Evolutionary conservation across 2,113 vertebrate genomes (phyloP).

Genomic region (Pampusana beccarii): DNA sequence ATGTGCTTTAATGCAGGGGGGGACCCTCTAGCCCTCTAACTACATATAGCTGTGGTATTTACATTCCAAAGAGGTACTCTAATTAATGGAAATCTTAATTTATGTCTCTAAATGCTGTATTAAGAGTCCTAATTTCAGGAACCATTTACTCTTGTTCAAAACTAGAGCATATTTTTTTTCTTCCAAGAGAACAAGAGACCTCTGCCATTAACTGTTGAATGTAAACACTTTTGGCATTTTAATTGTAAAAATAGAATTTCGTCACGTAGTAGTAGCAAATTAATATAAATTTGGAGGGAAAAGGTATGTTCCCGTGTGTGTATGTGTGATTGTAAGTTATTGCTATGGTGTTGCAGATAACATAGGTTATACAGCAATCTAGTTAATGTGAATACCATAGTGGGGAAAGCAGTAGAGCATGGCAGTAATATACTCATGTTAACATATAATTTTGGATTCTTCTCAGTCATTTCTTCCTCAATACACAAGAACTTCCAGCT

Average conservation of each 20-base stretch:
- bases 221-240: not conserved
- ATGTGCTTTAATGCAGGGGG: not conserved
- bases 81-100: not conserved
- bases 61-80: not conserved
- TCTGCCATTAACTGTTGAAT: not conserved
- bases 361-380: not conserved
- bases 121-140: not conserved
- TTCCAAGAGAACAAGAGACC: not conserved
- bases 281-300: not conserved
- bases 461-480: slow-evolving; percentile 5
- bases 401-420: not conserved
- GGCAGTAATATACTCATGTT: not conserved
- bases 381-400: not conserved
- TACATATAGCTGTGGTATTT: not conserved
- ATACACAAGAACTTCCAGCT: not conserved
- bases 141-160: not conserved
- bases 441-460: not conserved
- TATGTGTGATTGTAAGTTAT: not conserved
- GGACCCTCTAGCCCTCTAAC: not conserved
- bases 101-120: not conserved
- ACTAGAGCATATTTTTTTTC: not conserved
- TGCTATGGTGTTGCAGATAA: not conserved
- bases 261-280: not conserved
- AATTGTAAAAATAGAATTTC: not conserved
- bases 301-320: not conserved